phyloP scores from a whole-genome alignment of 2,797 vertebrate species.

The Anguilla anguilla region DNA sequence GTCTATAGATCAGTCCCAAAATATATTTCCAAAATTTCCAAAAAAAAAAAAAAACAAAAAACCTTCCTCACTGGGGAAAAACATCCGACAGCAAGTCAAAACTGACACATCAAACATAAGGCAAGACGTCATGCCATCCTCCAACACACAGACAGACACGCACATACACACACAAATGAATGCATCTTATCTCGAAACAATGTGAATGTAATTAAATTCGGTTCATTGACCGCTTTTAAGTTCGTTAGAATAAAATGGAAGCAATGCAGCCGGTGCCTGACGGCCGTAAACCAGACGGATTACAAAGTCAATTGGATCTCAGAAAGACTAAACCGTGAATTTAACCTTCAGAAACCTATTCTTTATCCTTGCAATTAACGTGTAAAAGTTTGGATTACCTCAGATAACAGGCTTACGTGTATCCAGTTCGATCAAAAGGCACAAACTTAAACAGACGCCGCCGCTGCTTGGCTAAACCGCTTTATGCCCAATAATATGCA shows the following conservation, averaged over 20 bases:
- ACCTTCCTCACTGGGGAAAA: not conserved
- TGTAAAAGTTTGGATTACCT: slow-evolving; percentile 32
- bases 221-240: slow-evolving; percentile 20
- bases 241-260: not conserved
- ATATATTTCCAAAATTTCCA: too few species aligned
- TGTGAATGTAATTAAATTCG: not conserved
- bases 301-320: slow-evolving; percentile 15
- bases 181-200: not conserved
- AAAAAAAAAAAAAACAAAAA: too few species aligned
- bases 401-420: slow-evolving; percentile 30
- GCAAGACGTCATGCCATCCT: not conserved
- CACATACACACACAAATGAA: not conserved
- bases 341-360: slow-evolving; percentile 19
- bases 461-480: not conserved
- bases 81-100: not conserved
- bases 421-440: slow-evolving; percentile 16
- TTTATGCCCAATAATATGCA: not conserved
- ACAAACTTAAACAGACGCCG: not conserved
- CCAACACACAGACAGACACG: not conserved
- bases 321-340: slow-evolving; percentile 29
- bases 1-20: too few species aligned
- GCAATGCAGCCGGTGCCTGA: not conserved
- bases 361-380: slow-evolving; percentile 21
- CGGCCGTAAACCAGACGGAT: not conserved
- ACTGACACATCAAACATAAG: not conserved